A percentile compares a stretch with the other conserved stretches of the same genome.
Conservation (phyloP, 2,113 vertebrate species). For the Actinemys pallida region DNA sequence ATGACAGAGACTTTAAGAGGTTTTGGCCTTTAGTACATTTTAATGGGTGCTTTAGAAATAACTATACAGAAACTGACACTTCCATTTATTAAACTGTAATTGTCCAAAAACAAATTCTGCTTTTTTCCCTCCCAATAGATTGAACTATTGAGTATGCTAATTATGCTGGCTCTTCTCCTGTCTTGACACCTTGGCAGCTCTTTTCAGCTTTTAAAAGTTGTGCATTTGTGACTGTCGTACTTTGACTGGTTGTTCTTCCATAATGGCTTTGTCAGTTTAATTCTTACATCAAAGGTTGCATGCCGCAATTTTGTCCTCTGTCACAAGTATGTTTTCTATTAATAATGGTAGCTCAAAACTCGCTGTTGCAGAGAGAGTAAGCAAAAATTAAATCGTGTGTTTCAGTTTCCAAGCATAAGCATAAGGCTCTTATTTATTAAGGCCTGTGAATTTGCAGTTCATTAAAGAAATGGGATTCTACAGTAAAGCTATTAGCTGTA, state of each 20-base stretch:
- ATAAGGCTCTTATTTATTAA: background rate
- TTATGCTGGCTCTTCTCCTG: conserved; percentile 56
- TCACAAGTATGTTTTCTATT: background rate
- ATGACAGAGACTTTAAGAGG: conserved; percentile 41
- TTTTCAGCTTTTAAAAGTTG: conserved; percentile 64
- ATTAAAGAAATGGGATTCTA: conserved; percentile 58
- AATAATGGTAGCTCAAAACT: background rate
- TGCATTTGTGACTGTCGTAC: conserved; percentile 1
- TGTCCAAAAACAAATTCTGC: conserved; percentile 66
- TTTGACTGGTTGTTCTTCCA: conserved; percentile 15
- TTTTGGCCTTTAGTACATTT: conserved; percentile 67
- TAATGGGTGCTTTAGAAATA: conserved; percentile 56
- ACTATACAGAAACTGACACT: conserved; percentile 18
- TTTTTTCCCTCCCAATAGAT: conserved; percentile 29
- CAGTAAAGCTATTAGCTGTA: conserved; percentile 47
- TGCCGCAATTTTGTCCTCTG: background rate
- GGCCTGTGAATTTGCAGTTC: conserved; percentile 34
- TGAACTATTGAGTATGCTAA: conserved; percentile 62
- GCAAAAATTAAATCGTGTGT: background rate
- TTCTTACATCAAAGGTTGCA: background rate
- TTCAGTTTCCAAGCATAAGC: background rate
- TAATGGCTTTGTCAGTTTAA: conserved; percentile 48
- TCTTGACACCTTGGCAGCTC: conserved; percentile 67
- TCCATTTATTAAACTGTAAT: conserved; percentile 74
- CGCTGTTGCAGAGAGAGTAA: background rate